Base-by-base conservation (phyloP, 2,113 vertebrate species). In the Illadopsis cleaveri region DNA sequence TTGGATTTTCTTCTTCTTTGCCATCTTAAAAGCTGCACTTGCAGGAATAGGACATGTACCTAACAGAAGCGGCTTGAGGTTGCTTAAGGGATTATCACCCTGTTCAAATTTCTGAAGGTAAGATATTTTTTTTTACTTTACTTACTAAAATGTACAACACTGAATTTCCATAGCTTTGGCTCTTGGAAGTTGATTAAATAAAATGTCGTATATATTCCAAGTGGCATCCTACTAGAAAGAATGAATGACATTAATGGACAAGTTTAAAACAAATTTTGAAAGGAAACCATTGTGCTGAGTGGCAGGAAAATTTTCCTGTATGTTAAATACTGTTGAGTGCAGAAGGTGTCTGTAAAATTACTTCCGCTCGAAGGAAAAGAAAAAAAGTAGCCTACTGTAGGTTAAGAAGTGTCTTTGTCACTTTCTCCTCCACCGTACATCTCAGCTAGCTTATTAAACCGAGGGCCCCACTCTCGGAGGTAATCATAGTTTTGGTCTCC, bases 401-500 rank as follows among this genome's bases (percentile, higher is more conserved):
- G 96, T 98, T 99, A 99, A 90, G 98, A 98, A 96, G 79, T 44
- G 97, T 99, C 99, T 94, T 98, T 99, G 92, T 99, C 99, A 23
- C 98, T 98, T 62, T 99, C 99, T 83, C 98, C 99, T 51, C 98
- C 99, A 83, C 99, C 99, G 27, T 99, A 99, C 99, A 99, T 99
- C 92, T 99, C 99, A 7, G 99, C 99, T 82, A 99, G 90, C 98
- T 99, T 99, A 85, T 99, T 99, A 75, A 99, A 99, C 14, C 98
- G 99, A 15, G 99, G 99, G 12, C 99, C 99, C 99, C 99, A 99
- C 91, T 98, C 99, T 94, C 98, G 98, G 94, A 99, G 99, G 98
- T 99, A 99, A 96, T 99, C 99, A 71, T 99, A 99, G 86, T 99
- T 99, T 88, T 99, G 99, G 98, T 99, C 99, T 31, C 99, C 99